Evolutionary conservation across 2,797 vertebrate species (phyloP).

Genomic region (Hylomyscus alleni): DNA sequence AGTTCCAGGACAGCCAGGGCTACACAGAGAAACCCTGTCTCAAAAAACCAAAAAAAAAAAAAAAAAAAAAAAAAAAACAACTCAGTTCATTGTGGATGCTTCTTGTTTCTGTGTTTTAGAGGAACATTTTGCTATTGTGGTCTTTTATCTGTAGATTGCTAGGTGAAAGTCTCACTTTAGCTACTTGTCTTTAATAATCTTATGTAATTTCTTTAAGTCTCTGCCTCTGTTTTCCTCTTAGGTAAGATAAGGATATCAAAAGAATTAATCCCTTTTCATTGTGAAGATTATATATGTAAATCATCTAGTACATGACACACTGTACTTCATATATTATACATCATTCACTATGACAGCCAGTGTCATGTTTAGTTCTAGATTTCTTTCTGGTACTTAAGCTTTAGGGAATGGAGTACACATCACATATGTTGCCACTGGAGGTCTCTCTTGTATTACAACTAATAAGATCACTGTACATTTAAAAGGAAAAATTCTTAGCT

Average conservation of each 20-base stretch:
- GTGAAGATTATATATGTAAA: not conserved
- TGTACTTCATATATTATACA: not conserved
- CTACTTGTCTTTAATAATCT: not conserved
- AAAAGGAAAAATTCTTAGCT: not conserved
- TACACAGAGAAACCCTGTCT: too few relatives aligned
- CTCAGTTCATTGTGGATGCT: not conserved
- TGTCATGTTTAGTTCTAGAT: not conserved
- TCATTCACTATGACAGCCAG: not conserved
- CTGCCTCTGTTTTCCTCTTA: not conserved
- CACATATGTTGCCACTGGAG: not conserved
- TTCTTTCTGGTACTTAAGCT: not conserved
- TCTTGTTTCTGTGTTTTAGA: not conserved
- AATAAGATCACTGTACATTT: not conserved
- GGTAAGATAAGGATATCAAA: constrained; percentile 20
- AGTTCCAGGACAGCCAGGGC: too few relatives aligned
- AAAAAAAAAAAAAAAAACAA: too few relatives aligned
- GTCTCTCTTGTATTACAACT: not conserved
- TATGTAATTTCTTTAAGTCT: not conserved
- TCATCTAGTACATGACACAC: not conserved
- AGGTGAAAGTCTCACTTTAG: not conserved
- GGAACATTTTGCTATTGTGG: not conserved
- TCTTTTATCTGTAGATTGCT: constrained; percentile 2
- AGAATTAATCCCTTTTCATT: not conserved
- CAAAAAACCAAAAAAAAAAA: too few relatives aligned
- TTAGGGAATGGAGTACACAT: not conserved